A percentile compares a stretch with the other conserved stretches of the same genome.
Conservation (phyloP, 1,140 invertebrate genomes). For the Drosophila sucinea region DNA sequence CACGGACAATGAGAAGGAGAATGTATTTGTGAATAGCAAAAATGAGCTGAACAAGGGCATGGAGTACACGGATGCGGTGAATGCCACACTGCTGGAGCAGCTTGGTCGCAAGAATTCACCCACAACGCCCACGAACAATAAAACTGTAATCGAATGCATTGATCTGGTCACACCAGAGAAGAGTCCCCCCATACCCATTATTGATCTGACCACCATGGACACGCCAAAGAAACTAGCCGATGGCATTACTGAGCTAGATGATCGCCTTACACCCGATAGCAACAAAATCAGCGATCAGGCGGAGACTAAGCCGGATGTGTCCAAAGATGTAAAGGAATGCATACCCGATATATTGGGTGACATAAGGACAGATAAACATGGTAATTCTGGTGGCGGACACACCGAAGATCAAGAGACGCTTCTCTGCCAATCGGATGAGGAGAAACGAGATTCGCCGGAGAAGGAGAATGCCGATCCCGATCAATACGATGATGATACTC, state of each 20-base stretch:
- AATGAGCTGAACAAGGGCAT: constrained; percentile 82
- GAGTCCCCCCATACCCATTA: constrained; percentile 52
- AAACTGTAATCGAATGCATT: constrained; percentile 71
- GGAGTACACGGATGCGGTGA: constrained; percentile 80
- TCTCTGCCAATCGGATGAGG: constrained; percentile 62
- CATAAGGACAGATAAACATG: constrained; percentile 55
- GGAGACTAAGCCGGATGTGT: constrained; percentile 68
- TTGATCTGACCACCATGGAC: constrained; percentile 68
- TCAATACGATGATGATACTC: constrained; percentile 85
- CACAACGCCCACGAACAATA: constrained; percentile 70
- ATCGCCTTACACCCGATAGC: constrained; percentile 46
- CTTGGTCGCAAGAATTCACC: constrained; percentile 62
- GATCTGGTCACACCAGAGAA: constrained; percentile 80
- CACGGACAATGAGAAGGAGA: constrained; percentile 82
- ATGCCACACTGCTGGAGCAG: constrained; percentile 73
- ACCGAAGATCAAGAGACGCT: constrained; percentile 60
- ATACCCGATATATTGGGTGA: constrained; percentile 78
- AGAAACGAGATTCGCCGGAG: constrained; percentile 83
- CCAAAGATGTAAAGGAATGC: constrained; percentile 73
- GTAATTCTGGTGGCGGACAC: constrained; percentile 34
- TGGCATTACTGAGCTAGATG: constrained; percentile 40
- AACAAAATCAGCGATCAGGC: constrained; percentile 70
- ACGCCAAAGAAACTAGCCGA: constrained; percentile 56
- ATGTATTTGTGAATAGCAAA: constrained; percentile 78
- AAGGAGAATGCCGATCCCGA: constrained; percentile 84